Evolutionary conservation across 2,888 invertebrate species (phyloP), one percentile per base, ranked within the genome.

Genomic region (Dynastes maya): DNA sequence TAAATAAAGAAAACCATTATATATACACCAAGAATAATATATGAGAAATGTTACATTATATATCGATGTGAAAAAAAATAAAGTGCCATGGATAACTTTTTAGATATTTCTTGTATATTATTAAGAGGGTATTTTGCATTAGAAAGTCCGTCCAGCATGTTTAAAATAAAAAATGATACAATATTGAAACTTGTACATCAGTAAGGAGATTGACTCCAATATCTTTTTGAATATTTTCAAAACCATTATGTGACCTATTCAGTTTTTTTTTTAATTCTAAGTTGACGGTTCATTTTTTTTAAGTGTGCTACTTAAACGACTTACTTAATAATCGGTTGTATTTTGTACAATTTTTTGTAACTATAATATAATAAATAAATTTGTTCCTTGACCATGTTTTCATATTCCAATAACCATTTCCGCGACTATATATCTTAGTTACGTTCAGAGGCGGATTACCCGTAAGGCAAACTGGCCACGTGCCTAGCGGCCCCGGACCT

Each of bases 121-220:
- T 37, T 65, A 32, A 32, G 13, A 65, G 2, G 8, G 5, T 40
- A 65, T 40, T 65, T 9, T 65, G 37, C 16, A 65, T 16, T 6
- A 65, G 2, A 40, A n/a, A 65, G n/a, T 65, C 65, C 65, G 65
- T 65, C 65, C 65, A 65, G 65, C 65, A 65, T 65, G 9, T 37
- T 40, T 16, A 64, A 65, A 64, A 64, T 64, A 32, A n/a, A 40
- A 13, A 6, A 65, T 32, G 5, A 40, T 8, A 65, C 8, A 65
- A 64, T 64, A 65, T n/a, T 53, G 16, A 53, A 53, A n/a, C 16
- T 16, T 55, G 13, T 51, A 51, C 51, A 16, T 6, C 13, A 55
- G 8, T 11, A 45, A 51, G 9, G 6, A 9, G 9, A 11, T n/a
- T 55, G 45, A 9, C 4, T 16, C 4, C 3, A n/a, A 55, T 55